These are phyloP conservation scores for Capitella teleta DNA, from an alignment of 1,140 invertebrate species.

Conservation along the genomic window DNA sequence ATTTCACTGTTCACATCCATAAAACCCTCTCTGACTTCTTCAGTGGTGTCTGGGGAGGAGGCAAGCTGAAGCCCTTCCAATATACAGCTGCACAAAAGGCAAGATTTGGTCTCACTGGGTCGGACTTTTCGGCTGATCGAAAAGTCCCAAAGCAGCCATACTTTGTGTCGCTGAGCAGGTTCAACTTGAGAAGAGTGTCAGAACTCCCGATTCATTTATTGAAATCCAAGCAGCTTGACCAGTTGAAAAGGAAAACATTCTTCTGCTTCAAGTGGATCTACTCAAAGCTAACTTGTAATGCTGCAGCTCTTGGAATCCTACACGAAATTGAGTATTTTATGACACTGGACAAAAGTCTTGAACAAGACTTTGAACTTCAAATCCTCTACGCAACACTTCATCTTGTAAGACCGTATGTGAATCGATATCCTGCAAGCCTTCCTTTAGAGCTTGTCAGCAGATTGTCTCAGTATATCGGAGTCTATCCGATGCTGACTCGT, in stretches of 20 bases:
- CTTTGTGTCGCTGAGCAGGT: slow-evolving; percentile 64
- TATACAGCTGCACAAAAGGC: slow-evolving; percentile 91
- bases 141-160: slow-evolving; percentile 92
- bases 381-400: background rate
- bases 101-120: slow-evolving; percentile 45
- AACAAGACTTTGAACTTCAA: background rate
- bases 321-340: background rate
- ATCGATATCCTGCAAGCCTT: background rate
- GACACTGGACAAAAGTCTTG: background rate
- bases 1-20: slow-evolving; percentile 5
- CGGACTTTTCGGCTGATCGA: slow-evolving; percentile 70
- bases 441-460: background rate
- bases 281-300: slow-evolving; percentile 85
- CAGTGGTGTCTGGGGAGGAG: slow-evolving; percentile 67
- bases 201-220: slow-evolving; percentile 91
- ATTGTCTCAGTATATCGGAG: background rate
- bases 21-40: slow-evolving; percentile 79
- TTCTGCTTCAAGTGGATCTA: slow-evolving; percentile 98
- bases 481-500: background rate
- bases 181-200: slow-evolving; percentile 43
- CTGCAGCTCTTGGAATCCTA: slow-evolving; percentile 50
- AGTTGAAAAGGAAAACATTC: slow-evolving; percentile 82
- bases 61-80: slow-evolving; percentile 85
- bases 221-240: slow-evolving; percentile 71
- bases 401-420: background rate